Evolutionary conservation across 2,888 invertebrate genomes (phyloP), one percentile per base, ranked within the genome.

Genomic region (Tetanocera ferruginea): DNA sequence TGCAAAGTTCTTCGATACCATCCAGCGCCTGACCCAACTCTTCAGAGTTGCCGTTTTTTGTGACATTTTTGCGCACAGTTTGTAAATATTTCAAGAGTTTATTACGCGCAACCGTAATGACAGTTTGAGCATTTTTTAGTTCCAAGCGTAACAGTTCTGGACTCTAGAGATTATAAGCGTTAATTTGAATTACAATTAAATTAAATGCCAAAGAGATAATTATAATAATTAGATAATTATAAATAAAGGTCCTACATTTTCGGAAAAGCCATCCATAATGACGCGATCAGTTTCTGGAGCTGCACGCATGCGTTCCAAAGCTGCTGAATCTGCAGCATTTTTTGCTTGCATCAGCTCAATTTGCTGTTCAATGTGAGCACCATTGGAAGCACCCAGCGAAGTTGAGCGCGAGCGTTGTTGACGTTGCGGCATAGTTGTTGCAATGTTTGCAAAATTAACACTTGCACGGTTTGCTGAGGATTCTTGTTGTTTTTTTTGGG

Each of bases 1-100:
- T 84, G 78, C 89, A 88, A 70, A 91, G 87, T 83, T 91, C 91
- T 74, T 90, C 90, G 43, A 91, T 90, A 9, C 91, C 91, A 82
- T 90, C 90, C n/a, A 91, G 82, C 0, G 91, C 89, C 73, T 90
- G 87, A 79, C 84, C 83, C 34, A 88, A 86, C 62, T 88, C 89
- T 0, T 88, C 86, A 25, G 88, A 83, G 9, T 86, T 83, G 19
- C 75, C 76, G 28, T 78, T 73, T 8, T 76, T 64, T 3, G 76
- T 81, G 55, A 90, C 82, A 76, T 89, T 86, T 72, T 87, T 86
- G n/a, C 88, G 87, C 51, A 91, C 85, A 3, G 87, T 86, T n/a
- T 81, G 80, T 67, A 91, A 83, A 84, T 91, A 91, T 43, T 89
- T 88, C 49, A 86, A 84, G 51, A 91, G 81, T 81, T 91, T 91